Base-by-base conservation (phyloP, 92 coral and sea anemone genomes). In the Epizoanthus ramosus region DNA sequence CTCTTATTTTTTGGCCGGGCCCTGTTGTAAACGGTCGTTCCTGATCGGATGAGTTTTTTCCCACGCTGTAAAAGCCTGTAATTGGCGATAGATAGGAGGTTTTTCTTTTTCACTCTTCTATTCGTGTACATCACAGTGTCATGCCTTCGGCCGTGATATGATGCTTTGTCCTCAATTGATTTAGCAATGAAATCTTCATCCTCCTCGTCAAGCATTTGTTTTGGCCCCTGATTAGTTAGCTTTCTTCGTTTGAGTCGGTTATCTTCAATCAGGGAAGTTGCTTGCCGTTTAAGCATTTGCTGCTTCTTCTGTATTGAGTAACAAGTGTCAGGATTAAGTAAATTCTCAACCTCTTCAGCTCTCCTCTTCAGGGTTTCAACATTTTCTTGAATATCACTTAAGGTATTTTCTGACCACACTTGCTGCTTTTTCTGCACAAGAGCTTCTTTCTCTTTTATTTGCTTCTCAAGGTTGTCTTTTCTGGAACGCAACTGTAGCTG, bases 101-200 rank as follows among this genome's bases (percentile, higher is more conserved):
- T 80, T 63, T 80, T 80, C 74, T 80, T 80, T 71, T 80, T 64
- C 84, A 80, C 74, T 63, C 84, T 80, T 71, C 71, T 68, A 71
- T 71, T 58, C 73, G 84, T 80, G 45, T 80, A 80, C 57, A 67
- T 41, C 25, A 80, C 75, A 15, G 85, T 80, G 72, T 80, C 85
- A 50, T 80, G 85, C 56, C 85, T 63, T 82, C 85, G 64, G 66
- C 59, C 41, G 52, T 70, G 79, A 82, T 82, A 70, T 54, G 68
- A 64, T 66, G 85, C 71, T 80, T 80, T 80, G 60, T 70, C 79
- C 74, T 82, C 70, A 24, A 74, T 74, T n/a, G 52, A 58, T 74
- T 86, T 86, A 25, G 74, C 73, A 21, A 86, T 64, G 53, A 71
- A 85, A 21, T 85, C 89, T 69, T 85, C 88, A 85, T 85, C 84